Conservation (phyloP, 1,140 invertebrate genomes). For the Euschistus heros region DNA sequence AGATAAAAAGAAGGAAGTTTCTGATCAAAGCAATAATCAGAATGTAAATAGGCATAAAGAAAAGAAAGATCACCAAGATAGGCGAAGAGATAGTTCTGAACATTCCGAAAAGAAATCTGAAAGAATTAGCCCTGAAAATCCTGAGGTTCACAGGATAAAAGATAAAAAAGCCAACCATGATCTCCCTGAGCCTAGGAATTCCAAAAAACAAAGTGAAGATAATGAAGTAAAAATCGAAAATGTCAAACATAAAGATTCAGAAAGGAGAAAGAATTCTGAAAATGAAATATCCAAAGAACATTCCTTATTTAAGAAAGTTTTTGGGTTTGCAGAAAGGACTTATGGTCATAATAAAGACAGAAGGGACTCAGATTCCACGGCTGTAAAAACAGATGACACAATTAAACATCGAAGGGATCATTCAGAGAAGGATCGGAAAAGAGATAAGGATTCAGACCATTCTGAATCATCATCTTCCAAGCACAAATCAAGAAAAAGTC, state of each 20-base stretch:
- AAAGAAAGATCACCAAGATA: slow-evolving; percentile 18
- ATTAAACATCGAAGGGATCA: slow-evolving; percentile 22
- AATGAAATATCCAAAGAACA: slow-evolving; percentile 26
- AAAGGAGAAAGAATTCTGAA: slow-evolving; percentile 25
- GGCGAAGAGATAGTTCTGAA: slow-evolving; percentile 20
- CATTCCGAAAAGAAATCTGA: slow-evolving; percentile 17
- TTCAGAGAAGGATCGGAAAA: slow-evolving; percentile 23
- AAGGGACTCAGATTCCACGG: slow-evolving; percentile 10
- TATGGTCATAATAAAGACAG: slow-evolving; percentile 17
- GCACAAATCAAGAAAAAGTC: slow-evolving; percentile 24
- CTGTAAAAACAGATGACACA: slow-evolving; percentile 20
- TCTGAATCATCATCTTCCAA: slow-evolving; percentile 11
- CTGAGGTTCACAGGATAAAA: slow-evolving; percentile 17
- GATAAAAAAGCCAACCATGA: slow-evolving; percentile 12
- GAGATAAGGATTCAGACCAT: slow-evolving; percentile 19
- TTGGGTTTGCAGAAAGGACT: slow-evolving; percentile 24
- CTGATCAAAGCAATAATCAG: slow-evolving; percentile 19
- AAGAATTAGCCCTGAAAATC: slow-evolving; percentile 9
- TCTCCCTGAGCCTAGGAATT: neutral
- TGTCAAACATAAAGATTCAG: slow-evolving; percentile 24
- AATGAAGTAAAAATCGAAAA: slow-evolving; percentile 20
- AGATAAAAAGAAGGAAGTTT: slow-evolving; percentile 16
- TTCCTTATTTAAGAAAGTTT: slow-evolving; percentile 26
- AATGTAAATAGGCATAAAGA: slow-evolving; percentile 18
- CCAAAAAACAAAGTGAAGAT: slow-evolving; percentile 16